phyloP scores from a whole-genome alignment of 2,113 vertebrate genomes.

The Ochotona princeps region DNA sequence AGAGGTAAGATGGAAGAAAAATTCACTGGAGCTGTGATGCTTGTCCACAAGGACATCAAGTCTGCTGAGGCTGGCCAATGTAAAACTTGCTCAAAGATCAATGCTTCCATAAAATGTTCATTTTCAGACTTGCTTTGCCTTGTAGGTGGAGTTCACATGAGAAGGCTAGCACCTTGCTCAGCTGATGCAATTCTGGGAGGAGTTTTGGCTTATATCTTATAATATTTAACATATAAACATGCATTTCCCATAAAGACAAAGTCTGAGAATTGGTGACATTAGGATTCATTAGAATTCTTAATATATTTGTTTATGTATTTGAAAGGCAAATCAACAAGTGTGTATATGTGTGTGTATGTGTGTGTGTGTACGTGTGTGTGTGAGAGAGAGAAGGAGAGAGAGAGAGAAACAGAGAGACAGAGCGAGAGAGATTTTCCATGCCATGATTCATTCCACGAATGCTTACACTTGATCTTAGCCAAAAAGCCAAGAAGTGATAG shows the following conservation, averaged over 20 bases:
- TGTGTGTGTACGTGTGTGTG: too few relatives aligned
- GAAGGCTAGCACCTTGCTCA: neutral
- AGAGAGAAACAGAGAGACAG: too few relatives aligned
- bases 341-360: too few relatives aligned
- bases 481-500: too few relatives aligned
- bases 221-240: neutral
- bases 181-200: neutral
- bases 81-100: neutral
- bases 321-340: too few relatives aligned
- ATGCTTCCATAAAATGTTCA: neutral
- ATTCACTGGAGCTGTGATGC: neutral
- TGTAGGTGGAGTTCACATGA: neutral
- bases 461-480: too few relatives aligned
- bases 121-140: neutral
- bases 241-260: neutral
- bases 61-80: neutral
- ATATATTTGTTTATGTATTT: too few relatives aligned
- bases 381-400: too few relatives aligned
- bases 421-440: too few relatives aligned
- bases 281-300: too few relatives aligned
- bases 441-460: too few relatives aligned
- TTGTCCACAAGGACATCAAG: neutral
- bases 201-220: neutral
- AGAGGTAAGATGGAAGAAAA: too few relatives aligned
- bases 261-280: neutral